phyloP scores from a whole-genome alignment of 2,113 vertebrate genomes.

The Fukomys damarensis region DNA sequence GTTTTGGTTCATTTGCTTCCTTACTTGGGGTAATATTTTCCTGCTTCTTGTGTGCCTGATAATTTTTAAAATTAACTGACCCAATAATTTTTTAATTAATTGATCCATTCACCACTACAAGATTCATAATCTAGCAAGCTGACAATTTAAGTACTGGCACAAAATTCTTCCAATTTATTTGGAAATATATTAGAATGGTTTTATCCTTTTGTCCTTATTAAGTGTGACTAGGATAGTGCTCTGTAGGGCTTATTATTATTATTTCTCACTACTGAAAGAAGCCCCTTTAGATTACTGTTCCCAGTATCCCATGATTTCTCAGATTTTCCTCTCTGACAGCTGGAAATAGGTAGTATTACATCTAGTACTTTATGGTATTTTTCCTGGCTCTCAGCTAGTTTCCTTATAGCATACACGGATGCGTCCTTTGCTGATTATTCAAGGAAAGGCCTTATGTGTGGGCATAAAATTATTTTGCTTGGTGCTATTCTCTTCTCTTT shows the following conservation, averaged over 20 bases:
- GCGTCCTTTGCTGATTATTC: background rate
- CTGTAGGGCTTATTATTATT: background rate
- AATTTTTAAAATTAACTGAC: background rate
- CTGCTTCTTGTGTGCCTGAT: background rate
- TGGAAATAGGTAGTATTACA: background rate
- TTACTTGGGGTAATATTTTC: conserved; percentile 8
- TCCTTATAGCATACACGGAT: background rate
- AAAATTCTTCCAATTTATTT: background rate
- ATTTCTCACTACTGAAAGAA: background rate
- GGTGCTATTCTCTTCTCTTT: background rate
- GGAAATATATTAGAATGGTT: background rate
- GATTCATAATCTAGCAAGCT: background rate
- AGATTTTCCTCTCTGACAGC: background rate
- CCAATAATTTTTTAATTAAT: too few species aligned
- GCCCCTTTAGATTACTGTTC: background rate
- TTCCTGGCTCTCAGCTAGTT: background rate
- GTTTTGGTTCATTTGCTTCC: background rate
- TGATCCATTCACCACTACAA: background rate
- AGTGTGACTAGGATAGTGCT: background rate
- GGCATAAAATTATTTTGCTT: background rate
- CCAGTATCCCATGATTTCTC: background rate
- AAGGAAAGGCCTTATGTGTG: background rate
- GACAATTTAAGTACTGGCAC: background rate
- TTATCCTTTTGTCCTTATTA: background rate
- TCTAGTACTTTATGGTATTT: background rate